Conservation (phyloP, 2,888 invertebrate genomes). For the Altica lythri region DNA sequence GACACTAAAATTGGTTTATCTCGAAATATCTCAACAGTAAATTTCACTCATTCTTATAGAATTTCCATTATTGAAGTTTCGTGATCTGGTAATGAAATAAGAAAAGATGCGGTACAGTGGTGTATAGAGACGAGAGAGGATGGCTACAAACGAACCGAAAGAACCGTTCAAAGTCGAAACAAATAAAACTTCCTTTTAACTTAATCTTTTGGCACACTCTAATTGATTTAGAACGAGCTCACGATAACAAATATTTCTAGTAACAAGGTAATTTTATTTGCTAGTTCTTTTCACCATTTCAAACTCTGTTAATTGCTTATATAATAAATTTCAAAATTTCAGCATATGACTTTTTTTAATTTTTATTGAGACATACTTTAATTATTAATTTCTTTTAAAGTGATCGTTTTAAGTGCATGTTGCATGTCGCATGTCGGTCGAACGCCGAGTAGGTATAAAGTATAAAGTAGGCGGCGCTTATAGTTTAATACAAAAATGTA, state of each 20-base stretch:
- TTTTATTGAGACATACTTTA: too few relatives aligned
- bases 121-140: neutral
- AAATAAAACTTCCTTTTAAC: slow-evolving; percentile 40
- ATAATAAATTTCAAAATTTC: too few relatives aligned
- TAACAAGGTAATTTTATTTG: slow-evolving; percentile 45
- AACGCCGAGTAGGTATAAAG: too few relatives aligned
- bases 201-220: slow-evolving; percentile 36
- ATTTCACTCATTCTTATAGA: slow-evolving; percentile 22
- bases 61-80: slow-evolving; percentile 18
- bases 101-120: neutral
- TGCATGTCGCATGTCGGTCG: too few relatives aligned
- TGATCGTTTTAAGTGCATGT: too few relatives aligned
- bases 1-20: slow-evolving; percentile 4
- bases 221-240: slow-evolving; percentile 38
- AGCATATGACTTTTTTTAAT: too few relatives aligned
- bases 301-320: too few relatives aligned
- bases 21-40: slow-evolving; percentile 15
- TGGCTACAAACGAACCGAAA: slow-evolving; percentile 11
- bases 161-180: slow-evolving; percentile 39
- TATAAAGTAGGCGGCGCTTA: too few relatives aligned
- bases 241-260: slow-evolving; percentile 50
- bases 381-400: too few relatives aligned
- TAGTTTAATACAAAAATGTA: too few relatives aligned
- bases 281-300: slow-evolving; percentile 33
- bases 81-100: slow-evolving; percentile 6